A percentile compares a stretch with the other conserved stretches of the same genome.
Evolutionary conservation across 2,888 invertebrate genomes (phyloP).

Genomic region (Serrognathus titanus): DNA sequence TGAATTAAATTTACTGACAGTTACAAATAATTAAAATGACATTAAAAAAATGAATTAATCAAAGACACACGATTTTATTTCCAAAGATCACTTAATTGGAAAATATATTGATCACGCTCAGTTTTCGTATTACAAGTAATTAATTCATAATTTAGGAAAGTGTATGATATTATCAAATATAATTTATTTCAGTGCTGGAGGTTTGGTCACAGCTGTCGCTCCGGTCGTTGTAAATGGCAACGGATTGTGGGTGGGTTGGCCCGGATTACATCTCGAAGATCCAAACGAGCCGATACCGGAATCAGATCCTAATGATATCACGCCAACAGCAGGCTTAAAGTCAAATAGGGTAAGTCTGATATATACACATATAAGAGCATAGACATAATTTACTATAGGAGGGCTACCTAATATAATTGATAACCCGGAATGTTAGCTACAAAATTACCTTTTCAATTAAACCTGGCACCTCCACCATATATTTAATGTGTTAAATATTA

Average conservation of each 20-base stretch:
- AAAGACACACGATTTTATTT: too few relatives aligned
- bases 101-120: not conserved
- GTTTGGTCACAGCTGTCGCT: slow-evolving; percentile 85
- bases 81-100: too few relatives aligned
- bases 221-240: slow-evolving; percentile 82
- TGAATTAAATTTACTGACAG: too few relatives aligned
- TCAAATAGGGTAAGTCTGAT: slow-evolving; percentile 66
- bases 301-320: slow-evolving; percentile 79
- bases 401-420: too few relatives aligned
- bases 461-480: too few relatives aligned
- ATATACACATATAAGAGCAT: too few relatives aligned
- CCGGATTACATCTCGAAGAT: slow-evolving; percentile 78
- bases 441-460: too few relatives aligned
- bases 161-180: not conserved
- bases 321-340: slow-evolving; percentile 81
- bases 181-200: slow-evolving; percentile 69
- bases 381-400: too few relatives aligned
- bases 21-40: too few relatives aligned
- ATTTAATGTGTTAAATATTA: too few relatives aligned
- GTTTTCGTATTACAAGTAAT: not conserved
- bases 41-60: too few relatives aligned
- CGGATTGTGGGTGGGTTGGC: slow-evolving; percentile 91
- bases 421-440: too few relatives aligned
- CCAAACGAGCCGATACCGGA: slow-evolving; percentile 78
- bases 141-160: not conserved